phyloP scores from a whole-genome alignment of 2,888 invertebrate genomes.

The Melipona beecheii region DNA sequence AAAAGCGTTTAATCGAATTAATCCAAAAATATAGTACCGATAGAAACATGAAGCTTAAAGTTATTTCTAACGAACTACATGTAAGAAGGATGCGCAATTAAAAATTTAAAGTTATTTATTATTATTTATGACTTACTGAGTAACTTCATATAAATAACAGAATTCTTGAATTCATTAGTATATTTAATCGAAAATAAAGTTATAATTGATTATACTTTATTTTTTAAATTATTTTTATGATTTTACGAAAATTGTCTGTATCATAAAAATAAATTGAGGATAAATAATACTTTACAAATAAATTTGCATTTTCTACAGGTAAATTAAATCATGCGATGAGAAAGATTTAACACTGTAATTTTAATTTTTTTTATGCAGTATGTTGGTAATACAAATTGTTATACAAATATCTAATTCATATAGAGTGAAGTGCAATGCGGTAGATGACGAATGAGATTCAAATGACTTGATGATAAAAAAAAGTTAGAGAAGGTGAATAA shows the following conservation, averaged over 20 bases:
- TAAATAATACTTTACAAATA: background rate
- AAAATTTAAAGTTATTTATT: background rate
- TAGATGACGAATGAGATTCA: conserved; percentile 39
- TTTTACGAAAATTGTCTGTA: background rate
- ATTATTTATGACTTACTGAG: background rate
- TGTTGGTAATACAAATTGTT: conserved; percentile 5
- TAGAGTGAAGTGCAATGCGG: conserved; percentile 6
- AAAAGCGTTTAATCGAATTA: background rate
- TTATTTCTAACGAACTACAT: background rate
- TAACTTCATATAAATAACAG: background rate
- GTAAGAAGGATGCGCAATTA: too few relatives aligned
- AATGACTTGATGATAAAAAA: conserved; percentile 33
- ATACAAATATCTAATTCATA: background rate
- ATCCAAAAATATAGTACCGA: background rate
- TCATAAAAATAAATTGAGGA: background rate
- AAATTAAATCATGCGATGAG: background rate
- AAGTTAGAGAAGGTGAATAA: conserved; percentile 15
- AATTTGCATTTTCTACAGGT: background rate
- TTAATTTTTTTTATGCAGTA: background rate
- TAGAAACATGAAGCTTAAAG: background rate
- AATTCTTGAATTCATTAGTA: background rate
- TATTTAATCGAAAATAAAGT: background rate
- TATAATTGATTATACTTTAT: background rate
- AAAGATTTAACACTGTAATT: background rate
- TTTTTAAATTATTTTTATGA: background rate